phyloP scores from a whole-genome alignment of 2,113 vertebrate genomes.

The Glaucomys volans region DNA sequence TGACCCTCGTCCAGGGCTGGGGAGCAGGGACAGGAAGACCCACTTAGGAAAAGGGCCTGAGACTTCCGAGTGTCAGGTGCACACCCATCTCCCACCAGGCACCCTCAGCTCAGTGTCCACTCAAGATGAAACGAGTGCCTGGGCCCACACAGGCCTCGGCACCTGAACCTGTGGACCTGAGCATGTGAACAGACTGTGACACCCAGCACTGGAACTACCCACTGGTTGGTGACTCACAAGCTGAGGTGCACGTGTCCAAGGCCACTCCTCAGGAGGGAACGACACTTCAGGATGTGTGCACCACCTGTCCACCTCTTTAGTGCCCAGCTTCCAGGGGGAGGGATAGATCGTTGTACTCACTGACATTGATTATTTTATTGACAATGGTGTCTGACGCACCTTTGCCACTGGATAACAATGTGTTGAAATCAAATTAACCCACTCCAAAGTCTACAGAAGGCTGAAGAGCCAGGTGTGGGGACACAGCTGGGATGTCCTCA shows the following conservation, averaged over 20 bases:
- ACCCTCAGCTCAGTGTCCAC: neutral
- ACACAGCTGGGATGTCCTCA: too few relatives aligned
- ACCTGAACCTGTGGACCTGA: too few relatives aligned
- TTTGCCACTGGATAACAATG: neutral
- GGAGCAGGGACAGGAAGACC: neutral
- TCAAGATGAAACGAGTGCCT: neutral
- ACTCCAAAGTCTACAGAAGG: too few relatives aligned
- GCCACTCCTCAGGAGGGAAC: neutral
- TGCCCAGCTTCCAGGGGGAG: neutral
- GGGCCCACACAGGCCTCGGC: too few relatives aligned
- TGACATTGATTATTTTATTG: neutral
- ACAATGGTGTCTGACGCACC: fast-evolving
- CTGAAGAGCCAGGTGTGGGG: too few relatives aligned
- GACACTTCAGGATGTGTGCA: too few relatives aligned
- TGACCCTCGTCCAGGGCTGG: neutral
- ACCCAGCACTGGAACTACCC: neutral
- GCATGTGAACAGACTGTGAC: neutral
- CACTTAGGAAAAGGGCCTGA: neutral
- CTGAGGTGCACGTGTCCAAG: neutral
- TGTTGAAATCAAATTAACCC: neutral
- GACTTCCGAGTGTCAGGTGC: too few relatives aligned
- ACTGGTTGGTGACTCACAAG: neutral
- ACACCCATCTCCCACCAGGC: neutral
- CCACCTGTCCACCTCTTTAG: too few relatives aligned
- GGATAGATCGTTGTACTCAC: neutral